These are phyloP conservation scores for Streblospio benedicti DNA, from an alignment of 1,140 invertebrate genomes.

Conservation along the genomic window DNA sequence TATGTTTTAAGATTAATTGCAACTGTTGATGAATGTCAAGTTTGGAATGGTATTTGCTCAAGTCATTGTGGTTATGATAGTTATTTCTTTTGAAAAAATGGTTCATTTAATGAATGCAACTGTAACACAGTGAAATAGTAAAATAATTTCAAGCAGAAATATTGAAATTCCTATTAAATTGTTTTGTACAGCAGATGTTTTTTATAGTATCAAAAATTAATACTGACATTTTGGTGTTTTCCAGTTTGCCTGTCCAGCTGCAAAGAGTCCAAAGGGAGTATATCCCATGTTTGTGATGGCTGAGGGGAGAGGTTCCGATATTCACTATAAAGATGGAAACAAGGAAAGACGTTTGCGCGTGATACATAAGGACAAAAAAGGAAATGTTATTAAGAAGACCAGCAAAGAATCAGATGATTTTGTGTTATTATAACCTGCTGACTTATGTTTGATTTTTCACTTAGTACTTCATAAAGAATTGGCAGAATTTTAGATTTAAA, in stretches of 20 bases:
- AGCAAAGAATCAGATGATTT: conserved; percentile 40
- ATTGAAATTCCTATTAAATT: no score
- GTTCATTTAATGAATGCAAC: no score
- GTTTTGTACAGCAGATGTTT: neutral
- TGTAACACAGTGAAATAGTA: no score
- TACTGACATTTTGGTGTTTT: neutral
- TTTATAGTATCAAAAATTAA: neutral
- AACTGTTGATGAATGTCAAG: neutral
- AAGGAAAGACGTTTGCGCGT: conserved; percentile 30
- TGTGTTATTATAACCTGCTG: conserved; percentile 32
- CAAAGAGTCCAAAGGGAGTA: conserved; percentile 52
- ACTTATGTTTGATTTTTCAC: no score
- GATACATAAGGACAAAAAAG: conserved; percentile 22
- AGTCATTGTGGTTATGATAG: neutral
- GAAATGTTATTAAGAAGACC: conserved; percentile 25
- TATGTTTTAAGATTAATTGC: conserved; percentile 1
- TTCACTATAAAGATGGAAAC: conserved; percentile 19
- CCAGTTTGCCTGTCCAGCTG: conserved; percentile 44
- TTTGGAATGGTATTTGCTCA: neutral
- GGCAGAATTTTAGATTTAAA: no score
- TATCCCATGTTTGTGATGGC: conserved; percentile 75
- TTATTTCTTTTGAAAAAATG: no score
- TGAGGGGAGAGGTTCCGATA: conserved; percentile 58
- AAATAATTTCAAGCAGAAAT: no score
- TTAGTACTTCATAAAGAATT: no score